A percentile compares a stretch with the other conserved stretches of the same genome.
These are phyloP conservation scores for Alviniconcha marisindica DNA, from an alignment of 1,140 invertebrate genomes.

Conservation along the genomic window DNA sequence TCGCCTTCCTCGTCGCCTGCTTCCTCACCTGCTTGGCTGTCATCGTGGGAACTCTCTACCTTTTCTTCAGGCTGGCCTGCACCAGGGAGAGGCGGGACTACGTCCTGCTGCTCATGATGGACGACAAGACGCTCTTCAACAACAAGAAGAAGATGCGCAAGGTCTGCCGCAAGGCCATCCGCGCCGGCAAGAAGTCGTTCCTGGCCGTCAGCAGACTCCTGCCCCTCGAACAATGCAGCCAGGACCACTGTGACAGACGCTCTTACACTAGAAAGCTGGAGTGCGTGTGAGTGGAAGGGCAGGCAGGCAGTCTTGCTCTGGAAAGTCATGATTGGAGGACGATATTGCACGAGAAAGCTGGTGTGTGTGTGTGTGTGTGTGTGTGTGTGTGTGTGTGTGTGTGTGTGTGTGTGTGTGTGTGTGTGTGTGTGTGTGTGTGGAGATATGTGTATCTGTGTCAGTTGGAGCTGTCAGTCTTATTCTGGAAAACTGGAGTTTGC, in stretches of 20 bases:
- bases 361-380: not conserved
- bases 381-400: not conserved
- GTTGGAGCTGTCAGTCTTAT: too few species aligned
- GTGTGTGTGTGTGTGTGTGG: not conserved
- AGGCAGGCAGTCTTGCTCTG: too few species aligned
- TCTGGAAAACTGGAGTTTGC: too few species aligned
- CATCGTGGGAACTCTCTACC: not conserved
- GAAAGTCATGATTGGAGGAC: too few species aligned
- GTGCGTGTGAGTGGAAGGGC: not conserved
- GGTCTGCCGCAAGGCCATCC: slow-evolving; percentile 10
- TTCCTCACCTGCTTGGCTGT: not conserved
- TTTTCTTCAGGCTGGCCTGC: not conserved
- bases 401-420: not conserved
- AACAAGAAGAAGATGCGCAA: slow-evolving; percentile 1
- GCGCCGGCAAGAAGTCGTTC: slow-evolving; percentile 33
- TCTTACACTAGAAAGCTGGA: slow-evolving; percentile 4
- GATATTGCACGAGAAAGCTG: not conserved
- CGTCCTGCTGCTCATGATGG: slow-evolving; percentile 22
- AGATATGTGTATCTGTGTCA: too few species aligned
- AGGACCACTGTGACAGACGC: not conserved
- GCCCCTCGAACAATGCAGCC: not conserved
- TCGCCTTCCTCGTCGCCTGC: slow-evolving; percentile 40
- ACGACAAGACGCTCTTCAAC: slow-evolving; percentile 14
- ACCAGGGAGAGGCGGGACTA: not conserved
- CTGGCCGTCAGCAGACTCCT: not conserved